Evolutionary conservation across 2,113 vertebrate species (phyloP).

Genomic region (Sorex fumeus): DNA sequence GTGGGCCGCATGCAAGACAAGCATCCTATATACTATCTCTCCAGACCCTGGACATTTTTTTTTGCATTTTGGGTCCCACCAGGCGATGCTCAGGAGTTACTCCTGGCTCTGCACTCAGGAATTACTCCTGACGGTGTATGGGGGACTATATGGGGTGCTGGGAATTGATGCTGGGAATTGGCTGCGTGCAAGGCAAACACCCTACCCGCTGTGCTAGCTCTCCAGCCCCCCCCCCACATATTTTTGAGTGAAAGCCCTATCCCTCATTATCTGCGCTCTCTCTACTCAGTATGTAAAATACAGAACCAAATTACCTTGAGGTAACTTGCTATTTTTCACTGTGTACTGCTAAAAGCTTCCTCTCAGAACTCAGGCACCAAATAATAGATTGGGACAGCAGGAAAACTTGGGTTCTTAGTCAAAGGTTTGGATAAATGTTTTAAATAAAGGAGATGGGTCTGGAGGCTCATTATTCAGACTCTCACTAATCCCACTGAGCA

Average conservation of each 20-base stretch:
- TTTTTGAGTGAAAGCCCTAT: slow-evolving; percentile 21
- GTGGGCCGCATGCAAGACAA: too few relatives aligned
- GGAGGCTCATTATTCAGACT: slow-evolving; percentile 29
- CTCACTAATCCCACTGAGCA: slow-evolving; percentile 51
- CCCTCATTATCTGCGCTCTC: slow-evolving; percentile 31
- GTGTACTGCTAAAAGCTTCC: background rate
- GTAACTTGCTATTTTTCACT: slow-evolving; percentile 52
- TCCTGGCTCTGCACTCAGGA: too few relatives aligned
- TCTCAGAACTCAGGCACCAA: slow-evolving; percentile 44
- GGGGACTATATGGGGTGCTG: too few relatives aligned
- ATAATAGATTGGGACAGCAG: slow-evolving; percentile 16
- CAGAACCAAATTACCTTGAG: slow-evolving; percentile 47
- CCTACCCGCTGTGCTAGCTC: too few relatives aligned
- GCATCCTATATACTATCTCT: too few relatives aligned
- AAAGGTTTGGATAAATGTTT: slow-evolving; percentile 45
- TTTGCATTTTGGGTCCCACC: too few relatives aligned
- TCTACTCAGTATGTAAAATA: slow-evolving; percentile 48
- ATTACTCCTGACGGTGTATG: too few relatives aligned
- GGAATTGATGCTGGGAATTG: too few relatives aligned
- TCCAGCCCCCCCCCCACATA: too few relatives aligned
- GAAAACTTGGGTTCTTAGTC: background rate
- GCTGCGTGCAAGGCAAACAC: too few relatives aligned
- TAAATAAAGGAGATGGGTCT: slow-evolving; percentile 45
- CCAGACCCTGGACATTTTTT: too few relatives aligned
- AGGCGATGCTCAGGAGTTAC: too few relatives aligned